Evolutionary conservation across 1,140 invertebrate genomes (phyloP).

Genomic region (Rhyzopertha dominica): DNA sequence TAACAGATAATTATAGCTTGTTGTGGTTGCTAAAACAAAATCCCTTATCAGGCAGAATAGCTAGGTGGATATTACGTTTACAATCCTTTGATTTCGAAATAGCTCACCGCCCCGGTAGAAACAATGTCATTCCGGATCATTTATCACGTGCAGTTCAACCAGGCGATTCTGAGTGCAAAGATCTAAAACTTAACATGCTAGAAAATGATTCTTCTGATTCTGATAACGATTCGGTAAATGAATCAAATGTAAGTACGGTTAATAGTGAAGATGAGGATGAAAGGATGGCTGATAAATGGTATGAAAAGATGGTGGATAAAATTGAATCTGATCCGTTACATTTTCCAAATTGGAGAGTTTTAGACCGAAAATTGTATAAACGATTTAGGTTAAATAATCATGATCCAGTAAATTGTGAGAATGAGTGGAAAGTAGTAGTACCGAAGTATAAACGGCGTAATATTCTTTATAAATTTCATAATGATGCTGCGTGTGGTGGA

Average conservation of each 20-base stretch:
- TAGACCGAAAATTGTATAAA: conserved; percentile 1
- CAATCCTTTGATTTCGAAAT: too few species aligned
- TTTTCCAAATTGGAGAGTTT: background rate
- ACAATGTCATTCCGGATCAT: too few species aligned
- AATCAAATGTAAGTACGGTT: too few species aligned
- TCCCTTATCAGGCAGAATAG: too few species aligned
- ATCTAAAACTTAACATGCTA: too few species aligned
- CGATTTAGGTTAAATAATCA: background rate
- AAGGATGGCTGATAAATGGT: background rate
- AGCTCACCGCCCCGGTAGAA: too few species aligned
- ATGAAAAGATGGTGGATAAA: background rate
- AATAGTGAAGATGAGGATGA: background rate
- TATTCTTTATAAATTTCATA: background rate
- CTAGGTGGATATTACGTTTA: too few species aligned
- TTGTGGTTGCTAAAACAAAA: conserved; percentile 10
- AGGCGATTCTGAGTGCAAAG: too few species aligned
- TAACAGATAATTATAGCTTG: conserved; percentile 12
- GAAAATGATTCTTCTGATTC: too few species aligned
- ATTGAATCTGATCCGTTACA: background rate
- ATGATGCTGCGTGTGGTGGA: background rate
- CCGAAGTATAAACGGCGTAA: conserved; percentile 1
- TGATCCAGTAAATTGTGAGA: too few species aligned
- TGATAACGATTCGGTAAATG: too few species aligned
- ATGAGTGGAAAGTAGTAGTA: conserved; percentile 9
- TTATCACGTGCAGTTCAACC: too few species aligned